phyloP scores from a whole-genome alignment of 2,888 invertebrate genomes.

The Ametastegia equiseti region DNA sequence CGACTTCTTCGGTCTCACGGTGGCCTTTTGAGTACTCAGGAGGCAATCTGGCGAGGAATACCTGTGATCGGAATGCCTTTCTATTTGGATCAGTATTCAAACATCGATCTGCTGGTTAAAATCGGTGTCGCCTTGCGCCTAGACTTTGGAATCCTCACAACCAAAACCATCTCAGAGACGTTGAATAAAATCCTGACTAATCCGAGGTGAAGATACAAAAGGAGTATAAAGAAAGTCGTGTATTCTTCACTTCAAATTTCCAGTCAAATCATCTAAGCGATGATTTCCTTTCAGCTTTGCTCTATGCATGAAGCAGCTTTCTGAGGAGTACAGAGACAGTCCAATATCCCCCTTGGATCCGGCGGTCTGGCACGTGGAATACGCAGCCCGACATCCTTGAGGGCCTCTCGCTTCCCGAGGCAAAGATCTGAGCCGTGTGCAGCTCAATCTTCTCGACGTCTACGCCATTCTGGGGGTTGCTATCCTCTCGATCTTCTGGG shows the following conservation, averaged over 20 bases:
- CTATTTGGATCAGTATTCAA: constrained; percentile 52
- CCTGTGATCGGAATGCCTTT: constrained; percentile 50
- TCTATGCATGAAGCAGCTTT: constrained; percentile 51
- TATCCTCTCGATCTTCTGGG: background rate
- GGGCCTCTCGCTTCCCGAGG: constrained; percentile 42
- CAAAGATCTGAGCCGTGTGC: constrained; percentile 25
- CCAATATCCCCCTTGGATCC: constrained; percentile 49
- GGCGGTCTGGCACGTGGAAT: constrained; percentile 51
- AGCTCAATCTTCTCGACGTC: constrained; percentile 27
- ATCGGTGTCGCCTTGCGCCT: constrained; percentile 56
- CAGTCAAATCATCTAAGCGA: too few relatives aligned
- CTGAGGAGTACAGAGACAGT: constrained; percentile 49
- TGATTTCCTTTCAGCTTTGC: constrained; percentile 38
- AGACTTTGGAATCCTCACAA: constrained; percentile 54
- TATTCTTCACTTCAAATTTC: background rate
- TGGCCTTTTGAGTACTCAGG: constrained; percentile 50
- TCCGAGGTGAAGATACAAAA: constrained; percentile 53
- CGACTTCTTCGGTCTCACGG: constrained; percentile 51
- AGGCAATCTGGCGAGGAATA: constrained; percentile 52
- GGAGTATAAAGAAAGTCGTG: background rate
- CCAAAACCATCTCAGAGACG: constrained; percentile 51
- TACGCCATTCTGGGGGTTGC: background rate
- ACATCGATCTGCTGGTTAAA: constrained; percentile 55
- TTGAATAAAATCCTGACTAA: constrained; percentile 57
- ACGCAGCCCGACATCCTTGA: constrained; percentile 46